Evolutionary conservation across 2,797 vertebrate genomes (phyloP), one percentile per base, ranked within the genome.

Genomic region (Trematomus bernacchii): DNA sequence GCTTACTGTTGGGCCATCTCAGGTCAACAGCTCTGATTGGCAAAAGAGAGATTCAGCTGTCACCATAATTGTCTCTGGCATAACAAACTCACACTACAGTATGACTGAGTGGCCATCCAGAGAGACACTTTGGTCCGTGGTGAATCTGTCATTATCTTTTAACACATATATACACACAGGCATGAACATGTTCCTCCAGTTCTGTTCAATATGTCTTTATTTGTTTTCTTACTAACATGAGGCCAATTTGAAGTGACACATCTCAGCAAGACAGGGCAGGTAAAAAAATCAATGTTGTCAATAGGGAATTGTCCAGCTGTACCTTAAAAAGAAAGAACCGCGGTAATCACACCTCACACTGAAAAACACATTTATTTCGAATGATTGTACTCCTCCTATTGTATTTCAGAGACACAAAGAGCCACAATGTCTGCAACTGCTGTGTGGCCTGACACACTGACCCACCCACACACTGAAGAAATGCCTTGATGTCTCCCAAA

Each of bases 1-100:
- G 64, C 40, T 80, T 70, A 73, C 10, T 43, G 51, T 4, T 23
- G 40, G 71, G 77, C 33, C 47, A 83, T 63, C 46, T 75, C 21
- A 59, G 84, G 80, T 83, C 83, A 85, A 33, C 30, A 57, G 66
- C 70, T 77, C 27, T 82, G 73, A 84, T 68, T 78, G 72, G 72
- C 59, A 70, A 57, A 23, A 46, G 19, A 77, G 65, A 85, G 33
- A 84, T 87, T 47, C 85, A 65, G 60, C 64, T 80, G 72, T 85
- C 82, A 66, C 9, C 9, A 54, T 71, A 76, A 85, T 69, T 77
- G 68, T 21, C 50, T 73, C 6, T 43, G 44, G 47, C 50, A 37
- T 80, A 70, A 85, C 50, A 83, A 84, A 82, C 42, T 40, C 18
- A 46, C n/a, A 37, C 46, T 15, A 66, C 12, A 47, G 33, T 11